Evolutionary conservation across 2,113 vertebrate species (phyloP).

Genomic region (Poeciliopsis occidentalis): DNA sequence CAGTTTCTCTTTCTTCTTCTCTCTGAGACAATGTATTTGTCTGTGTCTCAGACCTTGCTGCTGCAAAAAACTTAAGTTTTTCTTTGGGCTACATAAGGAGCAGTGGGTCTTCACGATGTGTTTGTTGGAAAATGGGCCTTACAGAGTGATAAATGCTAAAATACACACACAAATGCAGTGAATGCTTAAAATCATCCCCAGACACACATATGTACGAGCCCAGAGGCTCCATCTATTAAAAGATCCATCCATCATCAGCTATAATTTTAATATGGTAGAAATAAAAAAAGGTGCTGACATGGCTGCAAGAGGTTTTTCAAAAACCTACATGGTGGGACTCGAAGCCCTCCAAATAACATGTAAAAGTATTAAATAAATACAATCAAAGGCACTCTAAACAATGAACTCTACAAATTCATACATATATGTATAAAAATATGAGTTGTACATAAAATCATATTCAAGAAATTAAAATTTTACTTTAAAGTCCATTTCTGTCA

Average conservation of each 20-base stretch:
- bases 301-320: slow-evolving; percentile 57
- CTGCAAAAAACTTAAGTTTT: too few species aligned
- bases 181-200: neutral
- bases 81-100: too few species aligned
- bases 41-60: too few species aligned
- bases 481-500: neutral
- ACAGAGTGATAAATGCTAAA: too few species aligned
- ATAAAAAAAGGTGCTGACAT: slow-evolving; percentile 70
- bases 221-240: slow-evolving; percentile 62
- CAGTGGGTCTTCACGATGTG: too few species aligned
- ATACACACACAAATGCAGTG: neutral
- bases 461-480: neutral
- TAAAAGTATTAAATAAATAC: slow-evolving; percentile 45
- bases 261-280: slow-evolving; percentile 68
- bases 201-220: slow-evolving; percentile 30
- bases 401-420: slow-evolving; percentile 9
- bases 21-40: too few species aligned
- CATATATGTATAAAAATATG: too few species aligned
- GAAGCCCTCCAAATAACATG: slow-evolving; percentile 35
- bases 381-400: slow-evolving; percentile 47
- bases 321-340: slow-evolving; percentile 32
- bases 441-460: neutral
- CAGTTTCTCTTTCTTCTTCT: too few species aligned
- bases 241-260: slow-evolving; percentile 70
- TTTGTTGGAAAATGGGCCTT: too few species aligned